Base-by-base conservation (phyloP, 2,113 vertebrate genomes). In the Perca schrenkii region DNA sequence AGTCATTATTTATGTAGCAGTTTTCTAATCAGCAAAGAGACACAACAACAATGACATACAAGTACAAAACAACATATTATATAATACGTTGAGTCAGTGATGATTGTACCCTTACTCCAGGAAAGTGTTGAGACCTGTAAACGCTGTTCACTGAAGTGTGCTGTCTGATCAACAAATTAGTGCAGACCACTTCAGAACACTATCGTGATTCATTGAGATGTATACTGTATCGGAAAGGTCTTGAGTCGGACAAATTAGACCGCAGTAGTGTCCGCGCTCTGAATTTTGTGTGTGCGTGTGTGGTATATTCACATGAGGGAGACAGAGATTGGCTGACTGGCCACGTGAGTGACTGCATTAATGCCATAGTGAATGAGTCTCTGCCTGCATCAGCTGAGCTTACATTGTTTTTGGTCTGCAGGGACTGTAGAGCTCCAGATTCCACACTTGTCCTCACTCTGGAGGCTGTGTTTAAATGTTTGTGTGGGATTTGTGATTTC, bases 281-380 rank as follows among this genome's bases (percentile, higher is more conserved):
- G 12, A 16, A 6, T 34, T 40, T 43, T 15, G 47, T 47, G 47
- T 43, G 58, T 12, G 43, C 22, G 56, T 46, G 1, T 15, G 5
- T 57, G 25, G 50, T 84, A 66, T 34, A 49, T 46, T 34, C 1
- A 10, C 12, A 8, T 5, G 58, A 54, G 72, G 21, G 57, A 65
- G 25, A 50, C 43, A 43, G 58, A 62, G 52, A 73, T 52, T 52
- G 74, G 69, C 47, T 85, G 64, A 49, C 34, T 16, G 66, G 58
- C 74, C 74, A 19, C 60, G 78, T 8, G 47, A 82, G 81, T 89
- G 91, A 90, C 87, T 86, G 86, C 88, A 86, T 86, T 89, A 86
- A 89, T 81, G 76, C 70, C 81, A 77, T 70, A 49, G 70, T 88
- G 77, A 80, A n/a, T 90, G 89, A 90, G 71, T 92, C 83, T 87